Percentiles rank a stretch among this genome's conserved stretches.
These are phyloP conservation scores for Heliconius aoede DNA, from an alignment of 2,888 invertebrate genomes.

Conservation along the genomic window DNA sequence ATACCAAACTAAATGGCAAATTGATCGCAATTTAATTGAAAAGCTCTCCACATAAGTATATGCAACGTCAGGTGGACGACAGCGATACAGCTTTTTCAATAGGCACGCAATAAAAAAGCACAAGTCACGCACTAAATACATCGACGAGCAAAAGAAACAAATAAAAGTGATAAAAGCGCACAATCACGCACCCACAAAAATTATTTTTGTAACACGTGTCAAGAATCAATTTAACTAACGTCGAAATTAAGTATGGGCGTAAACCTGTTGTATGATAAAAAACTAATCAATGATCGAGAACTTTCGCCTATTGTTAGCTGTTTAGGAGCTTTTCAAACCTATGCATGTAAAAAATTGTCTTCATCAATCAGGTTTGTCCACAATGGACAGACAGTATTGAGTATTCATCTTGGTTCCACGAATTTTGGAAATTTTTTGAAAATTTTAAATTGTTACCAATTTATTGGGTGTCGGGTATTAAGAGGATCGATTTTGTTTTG, in stretches of 20 bases:
- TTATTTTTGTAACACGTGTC: slow-evolving; percentile 83
- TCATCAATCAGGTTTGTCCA: slow-evolving; percentile 81
- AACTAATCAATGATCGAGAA: slow-evolving; percentile 82
- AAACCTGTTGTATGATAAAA: slow-evolving; percentile 80
- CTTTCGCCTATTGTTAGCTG: slow-evolving; percentile 74
- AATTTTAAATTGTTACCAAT: slow-evolving; percentile 69
- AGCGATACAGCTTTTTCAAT: slow-evolving; percentile 72
- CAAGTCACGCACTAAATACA: slow-evolving; percentile 81
- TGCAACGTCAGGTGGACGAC: slow-evolving; percentile 64
- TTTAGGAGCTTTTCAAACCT: slow-evolving; percentile 68
- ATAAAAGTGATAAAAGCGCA: slow-evolving; percentile 77
- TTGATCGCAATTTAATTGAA: slow-evolving; percentile 62
- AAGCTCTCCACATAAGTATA: slow-evolving; percentile 10
- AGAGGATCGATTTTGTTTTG: slow-evolving; percentile 3
- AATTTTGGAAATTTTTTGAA: slow-evolving; percentile 69
- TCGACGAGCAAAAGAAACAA: slow-evolving; percentile 78
- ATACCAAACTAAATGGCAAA: slow-evolving; percentile 18
- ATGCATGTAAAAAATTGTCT: slow-evolving; percentile 71
- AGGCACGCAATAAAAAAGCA: slow-evolving; percentile 79
- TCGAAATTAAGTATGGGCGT: slow-evolving; percentile 83
- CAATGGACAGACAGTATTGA: slow-evolving; percentile 69
- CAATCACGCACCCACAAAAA: slow-evolving; percentile 78
- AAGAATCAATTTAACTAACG: slow-evolving; percentile 81
- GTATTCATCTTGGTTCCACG: slow-evolving; percentile 69
- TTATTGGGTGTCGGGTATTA: slow-evolving; percentile 50